phyloP scores from a whole-genome alignment of 2,113 vertebrate species.

The Ranitomeya variabilis region DNA sequence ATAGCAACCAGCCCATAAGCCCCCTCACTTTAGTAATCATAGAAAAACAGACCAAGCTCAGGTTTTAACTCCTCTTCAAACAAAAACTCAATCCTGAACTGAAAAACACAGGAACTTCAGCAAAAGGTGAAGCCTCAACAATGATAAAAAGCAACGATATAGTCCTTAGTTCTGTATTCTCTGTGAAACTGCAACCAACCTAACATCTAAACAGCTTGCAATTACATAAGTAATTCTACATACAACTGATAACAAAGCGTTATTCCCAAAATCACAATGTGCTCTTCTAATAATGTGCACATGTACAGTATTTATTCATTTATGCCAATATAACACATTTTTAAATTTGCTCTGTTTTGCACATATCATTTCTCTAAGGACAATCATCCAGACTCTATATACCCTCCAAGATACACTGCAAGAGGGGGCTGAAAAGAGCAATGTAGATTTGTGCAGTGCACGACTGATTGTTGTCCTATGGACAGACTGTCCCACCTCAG shows the following conservation, averaged over 20 bases:
- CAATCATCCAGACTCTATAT: too few relatives aligned
- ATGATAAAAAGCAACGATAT: background rate
- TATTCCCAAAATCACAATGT: too few relatives aligned
- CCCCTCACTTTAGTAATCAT: constrained; percentile 1
- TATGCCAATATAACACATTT: too few relatives aligned
- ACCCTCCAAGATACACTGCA: too few relatives aligned
- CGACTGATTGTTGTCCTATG: too few relatives aligned
- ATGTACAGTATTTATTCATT: too few relatives aligned
- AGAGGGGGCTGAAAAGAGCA: too few relatives aligned
- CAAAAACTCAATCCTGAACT: constrained; percentile 9
- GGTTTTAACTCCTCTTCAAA: constrained; percentile 17
- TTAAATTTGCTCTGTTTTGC: too few relatives aligned
- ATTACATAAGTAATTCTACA: background rate
- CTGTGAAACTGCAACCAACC: background rate
- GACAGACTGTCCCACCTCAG: too few relatives aligned
- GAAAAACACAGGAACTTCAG: background rate
- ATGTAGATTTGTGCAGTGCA: too few relatives aligned
- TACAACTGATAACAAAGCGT: background rate
- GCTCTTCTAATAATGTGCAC: too few relatives aligned
- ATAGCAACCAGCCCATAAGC: constrained; percentile 30
- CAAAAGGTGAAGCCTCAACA: background rate
- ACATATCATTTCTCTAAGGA: too few relatives aligned
- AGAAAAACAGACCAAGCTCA: constrained; percentile 20
- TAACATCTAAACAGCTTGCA: background rate
- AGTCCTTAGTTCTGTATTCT: background rate